Evolutionary conservation across 2,888 invertebrate species (phyloP).

Genomic region (Melinopterus prodromus): DNA sequence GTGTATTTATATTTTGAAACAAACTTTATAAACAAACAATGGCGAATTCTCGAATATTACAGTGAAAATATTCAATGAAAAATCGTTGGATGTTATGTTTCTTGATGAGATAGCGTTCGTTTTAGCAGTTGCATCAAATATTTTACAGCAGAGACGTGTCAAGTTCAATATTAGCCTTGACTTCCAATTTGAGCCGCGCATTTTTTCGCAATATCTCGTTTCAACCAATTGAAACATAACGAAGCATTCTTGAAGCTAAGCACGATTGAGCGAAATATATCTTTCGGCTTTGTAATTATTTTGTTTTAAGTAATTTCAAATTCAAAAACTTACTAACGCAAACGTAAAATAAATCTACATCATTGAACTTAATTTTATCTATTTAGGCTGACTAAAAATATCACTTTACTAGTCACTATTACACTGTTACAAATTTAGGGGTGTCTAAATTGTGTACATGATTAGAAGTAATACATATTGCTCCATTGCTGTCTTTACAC

Average conservation of each 20-base stretch:
- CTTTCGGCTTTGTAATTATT: neutral
- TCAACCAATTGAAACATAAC: neutral
- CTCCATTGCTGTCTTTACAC: no score
- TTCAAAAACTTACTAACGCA: no score
- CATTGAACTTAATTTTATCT: no score
- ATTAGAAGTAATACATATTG: no score
- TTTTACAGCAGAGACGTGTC: neutral
- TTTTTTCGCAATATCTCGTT: neutral
- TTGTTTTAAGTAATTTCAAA: neutral
- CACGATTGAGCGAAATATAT: neutral
- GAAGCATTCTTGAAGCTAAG: neutral
- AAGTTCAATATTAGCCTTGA: neutral
- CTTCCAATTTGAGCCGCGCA: neutral
- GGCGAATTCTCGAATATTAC: neutral
- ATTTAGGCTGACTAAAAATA: no score
- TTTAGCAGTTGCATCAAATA: neutral
- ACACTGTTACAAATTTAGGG: no score
- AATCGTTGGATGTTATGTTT: no score
- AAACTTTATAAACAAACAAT: neutral
- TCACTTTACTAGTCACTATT: no score
- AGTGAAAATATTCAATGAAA: no score
- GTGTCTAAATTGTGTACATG: no score
- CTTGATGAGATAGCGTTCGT: neutral
- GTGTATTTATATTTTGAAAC: neutral
- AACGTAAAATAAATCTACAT: no score